phyloP scores from a whole-genome alignment of 2,113 vertebrate species.

The Percopsis transmontana region DNA sequence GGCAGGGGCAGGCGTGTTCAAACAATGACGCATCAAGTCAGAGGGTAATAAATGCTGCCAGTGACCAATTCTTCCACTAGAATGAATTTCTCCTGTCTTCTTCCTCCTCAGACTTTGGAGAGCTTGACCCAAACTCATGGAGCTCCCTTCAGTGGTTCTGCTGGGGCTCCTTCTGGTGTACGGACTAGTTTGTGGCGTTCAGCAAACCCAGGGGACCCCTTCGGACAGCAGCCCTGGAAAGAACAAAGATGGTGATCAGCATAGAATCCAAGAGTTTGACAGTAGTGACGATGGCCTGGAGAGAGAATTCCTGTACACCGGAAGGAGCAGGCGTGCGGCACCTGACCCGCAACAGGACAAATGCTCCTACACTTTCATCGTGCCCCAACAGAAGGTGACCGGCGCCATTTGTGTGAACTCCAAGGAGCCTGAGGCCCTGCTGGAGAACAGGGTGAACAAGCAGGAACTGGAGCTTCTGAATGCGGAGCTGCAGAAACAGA shows the following conservation, averaged over 20 bases:
- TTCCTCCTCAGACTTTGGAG: conserved; percentile 52
- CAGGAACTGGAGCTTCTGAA: conserved; percentile 94
- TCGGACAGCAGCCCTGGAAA: conserved; percentile 33
- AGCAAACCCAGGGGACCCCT: conserved; percentile 54
- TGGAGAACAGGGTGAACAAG: conserved; percentile 92
- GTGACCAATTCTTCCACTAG: not conserved
- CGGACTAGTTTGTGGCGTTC: conserved; percentile 63
- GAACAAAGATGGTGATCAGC: conserved; percentile 26
- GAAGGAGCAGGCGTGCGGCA: conserved; percentile 82
- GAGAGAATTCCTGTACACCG: conserved; percentile 85
- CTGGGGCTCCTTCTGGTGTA: conserved; percentile 79
- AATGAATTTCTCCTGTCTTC: conserved; percentile 19
- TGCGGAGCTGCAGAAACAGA: conserved; percentile 95
- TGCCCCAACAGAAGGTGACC: conserved; percentile 95
- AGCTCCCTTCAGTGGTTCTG: conserved; percentile 67
- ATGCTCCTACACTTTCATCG: conserved; percentile 98
- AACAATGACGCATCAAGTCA: conserved; percentile 6
- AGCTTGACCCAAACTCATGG: conserved; percentile 67
- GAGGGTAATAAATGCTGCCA: not conserved
- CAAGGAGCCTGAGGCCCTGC: conserved; percentile 87
- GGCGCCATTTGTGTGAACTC: conserved; percentile 98
- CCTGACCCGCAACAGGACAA: conserved; percentile 84
- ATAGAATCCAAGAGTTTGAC: conserved; percentile 78
- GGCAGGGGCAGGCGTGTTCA: not conserved
- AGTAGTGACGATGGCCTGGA: conserved; percentile 77